Evolutionary conservation across 2,797 vertebrate genomes (phyloP), one percentile per base, ranked within the genome.

Genomic region (Glossophaga mutica): DNA sequence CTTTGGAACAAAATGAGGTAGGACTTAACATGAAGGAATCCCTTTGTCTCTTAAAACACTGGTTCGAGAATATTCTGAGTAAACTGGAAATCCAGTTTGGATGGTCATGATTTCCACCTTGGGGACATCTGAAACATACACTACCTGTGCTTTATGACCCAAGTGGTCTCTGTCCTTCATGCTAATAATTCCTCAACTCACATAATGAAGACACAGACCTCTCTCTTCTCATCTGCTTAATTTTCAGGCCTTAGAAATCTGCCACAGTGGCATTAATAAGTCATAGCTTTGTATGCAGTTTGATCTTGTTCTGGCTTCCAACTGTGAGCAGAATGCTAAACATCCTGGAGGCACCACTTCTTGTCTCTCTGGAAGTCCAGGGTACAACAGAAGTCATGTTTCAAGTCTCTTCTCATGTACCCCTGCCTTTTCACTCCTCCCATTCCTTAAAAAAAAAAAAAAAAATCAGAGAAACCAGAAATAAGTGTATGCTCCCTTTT

Each of bases 321-420:
- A 73, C 89, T 67, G 55, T 71, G 74, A 78, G 82, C 24, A 92
- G 42, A 48, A 39, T 76, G 71, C 88, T 85, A 95, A 96, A 93
- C 39, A 84, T 82, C 68, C n/a, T 78, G 19, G 50, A 91, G 57
- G 42, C 32, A 29, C 70, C 39, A 65, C 11, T 37, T 89, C 44
- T 78, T 73, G 39, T 93, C 42, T 93, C 21, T 73, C 50, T 73
- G 39, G 32, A 91, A 92, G 59, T 42, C 18, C 48, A 7, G 44
- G 32, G 24, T 21, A 73, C 14, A 44, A 26, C 8, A 29, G 32
- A 77, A n/a, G 39, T 42, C 44, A 70, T 39, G 14, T n/a, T 34
- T 94, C 59, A 48, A 87, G 8, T 90, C 4, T 89, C 76, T 68
- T 86, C 62, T 92, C 42, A 34, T 71, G 3, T 42, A 48, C 34